These are phyloP conservation scores for Nasonovia ribisnigri DNA, from an alignment of 2,888 invertebrate genomes.

Conservation along the genomic window DNA sequence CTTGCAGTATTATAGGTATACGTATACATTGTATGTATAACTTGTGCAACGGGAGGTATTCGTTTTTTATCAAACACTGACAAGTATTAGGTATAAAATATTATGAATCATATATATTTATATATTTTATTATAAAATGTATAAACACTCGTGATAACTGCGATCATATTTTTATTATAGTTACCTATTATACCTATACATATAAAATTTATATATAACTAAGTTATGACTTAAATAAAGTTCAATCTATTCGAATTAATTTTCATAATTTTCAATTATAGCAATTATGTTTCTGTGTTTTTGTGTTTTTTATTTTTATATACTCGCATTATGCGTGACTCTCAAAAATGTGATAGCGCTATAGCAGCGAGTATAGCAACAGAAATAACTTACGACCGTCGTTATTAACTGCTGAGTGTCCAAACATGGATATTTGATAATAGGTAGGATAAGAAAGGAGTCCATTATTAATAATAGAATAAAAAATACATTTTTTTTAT, in stretches of 20 bases:
- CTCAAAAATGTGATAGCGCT: not conserved
- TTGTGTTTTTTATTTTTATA: not conserved
- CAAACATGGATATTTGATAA: not conserved
- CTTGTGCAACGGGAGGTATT: not conserved
- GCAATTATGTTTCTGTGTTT: not conserved
- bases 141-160: not conserved
- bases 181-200: too few species aligned
- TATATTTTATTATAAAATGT: not conserved
- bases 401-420: not conserved
- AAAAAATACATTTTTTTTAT: not conserved
- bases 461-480: not conserved
- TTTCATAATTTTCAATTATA: not conserved
- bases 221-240: not conserved
- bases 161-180: too few species aligned
- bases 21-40: not conserved
- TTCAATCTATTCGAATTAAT: not conserved
- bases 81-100: not conserved
- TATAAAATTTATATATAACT: too few species aligned
- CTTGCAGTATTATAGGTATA: not conserved
- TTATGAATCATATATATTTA: not conserved
- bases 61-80: not conserved
- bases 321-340: not conserved
- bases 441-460: not conserved
- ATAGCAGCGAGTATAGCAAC: not conserved
- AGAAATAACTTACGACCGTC: not conserved